A percentile compares a stretch with the other conserved stretches of the same genome.
These are phyloP conservation scores for Aphidoletes aphidimyza DNA, from an alignment of 2,888 invertebrate species.

Conservation along the genomic window DNA sequence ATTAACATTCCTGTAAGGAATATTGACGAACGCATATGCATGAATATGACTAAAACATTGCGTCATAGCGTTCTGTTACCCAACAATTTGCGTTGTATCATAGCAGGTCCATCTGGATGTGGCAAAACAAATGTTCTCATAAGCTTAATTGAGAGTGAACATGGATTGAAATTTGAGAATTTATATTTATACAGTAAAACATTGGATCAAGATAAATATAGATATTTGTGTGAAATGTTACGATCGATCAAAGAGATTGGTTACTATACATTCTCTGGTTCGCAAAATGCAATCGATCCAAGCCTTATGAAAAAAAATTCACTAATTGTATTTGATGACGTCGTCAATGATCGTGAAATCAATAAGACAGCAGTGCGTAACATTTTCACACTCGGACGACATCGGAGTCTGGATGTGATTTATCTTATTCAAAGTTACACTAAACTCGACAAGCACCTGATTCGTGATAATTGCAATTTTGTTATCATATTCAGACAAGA, in stretches of 20 bases:
- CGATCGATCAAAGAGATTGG: slow-evolving; percentile 56
- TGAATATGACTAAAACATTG: not conserved
- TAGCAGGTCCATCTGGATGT: not conserved
- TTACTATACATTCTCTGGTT: slow-evolving; percentile 57
- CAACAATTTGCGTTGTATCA: not conserved
- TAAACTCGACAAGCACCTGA: slow-evolving; percentile 61
- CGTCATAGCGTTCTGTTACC: slow-evolving; percentile 19
- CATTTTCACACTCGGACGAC: slow-evolving; percentile 61
- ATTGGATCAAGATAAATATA: slow-evolving; percentile 17
- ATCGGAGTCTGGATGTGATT: slow-evolving; percentile 59
- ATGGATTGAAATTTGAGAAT: slow-evolving; percentile 37
- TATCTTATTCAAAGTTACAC: slow-evolving; percentile 59
- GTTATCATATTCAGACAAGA: too few relatives aligned
- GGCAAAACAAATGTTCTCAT: slow-evolving; percentile 9
- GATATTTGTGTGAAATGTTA: slow-evolving; percentile 25
- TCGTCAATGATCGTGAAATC: slow-evolving; percentile 59
- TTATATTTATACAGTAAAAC: slow-evolving; percentile 45
- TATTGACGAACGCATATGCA: not conserved
- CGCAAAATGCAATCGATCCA: slow-evolving; percentile 56
- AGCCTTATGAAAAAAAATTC: slow-evolving; percentile 58
- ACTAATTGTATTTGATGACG: slow-evolving; percentile 61
- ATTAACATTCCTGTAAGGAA: not conserved
- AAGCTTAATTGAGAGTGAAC: not conserved
- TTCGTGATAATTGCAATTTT: slow-evolving; percentile 61
- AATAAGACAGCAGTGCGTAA: slow-evolving; percentile 59